Conservation (phyloP, 2,888 invertebrate species). For the Ctenicera cuprea region DNA sequence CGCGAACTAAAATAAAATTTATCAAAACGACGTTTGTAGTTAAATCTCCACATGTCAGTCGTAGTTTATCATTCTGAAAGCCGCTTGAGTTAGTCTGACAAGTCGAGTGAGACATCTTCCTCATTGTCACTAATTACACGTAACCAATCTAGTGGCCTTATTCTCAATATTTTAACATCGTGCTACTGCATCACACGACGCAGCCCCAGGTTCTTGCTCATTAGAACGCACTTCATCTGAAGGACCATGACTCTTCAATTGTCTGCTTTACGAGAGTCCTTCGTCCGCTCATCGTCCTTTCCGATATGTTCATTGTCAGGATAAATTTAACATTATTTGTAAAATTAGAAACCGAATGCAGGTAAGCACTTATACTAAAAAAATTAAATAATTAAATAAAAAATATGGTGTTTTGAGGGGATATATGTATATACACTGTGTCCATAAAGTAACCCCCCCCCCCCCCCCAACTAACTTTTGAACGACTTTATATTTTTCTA, state of each 20-base stretch:
- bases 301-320: slow-evolving; percentile 47
- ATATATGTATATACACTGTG: no score
- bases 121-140: slow-evolving; percentile 53
- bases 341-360: background rate
- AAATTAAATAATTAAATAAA: no score
- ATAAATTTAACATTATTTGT: slow-evolving; percentile 41
- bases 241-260: slow-evolving; percentile 58
- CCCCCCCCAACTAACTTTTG: no score
- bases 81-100: slow-evolving; percentile 9
- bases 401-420: no score
- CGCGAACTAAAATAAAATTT: no score
- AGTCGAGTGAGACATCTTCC: slow-evolving; percentile 43
- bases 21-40: no score
- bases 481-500: no score
- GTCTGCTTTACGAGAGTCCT: slow-evolving; percentile 54
- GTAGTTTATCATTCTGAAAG: slow-evolving; percentile 14
- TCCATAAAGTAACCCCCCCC: no score
- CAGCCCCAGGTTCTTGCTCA: slow-evolving; percentile 58
- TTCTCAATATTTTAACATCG: slow-evolving; percentile 55
- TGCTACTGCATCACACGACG: slow-evolving; percentile 51
- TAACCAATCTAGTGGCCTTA: slow-evolving; percentile 56
- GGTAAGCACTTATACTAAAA: no score
- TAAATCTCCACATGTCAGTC: no score
- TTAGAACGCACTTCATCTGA: slow-evolving; percentile 60
- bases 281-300: slow-evolving; percentile 50